Percentiles rank a stretch among this genome's conserved stretches.
Conservation (phyloP, 2,797 vertebrate genomes). For the Iguana delicatissima region DNA sequence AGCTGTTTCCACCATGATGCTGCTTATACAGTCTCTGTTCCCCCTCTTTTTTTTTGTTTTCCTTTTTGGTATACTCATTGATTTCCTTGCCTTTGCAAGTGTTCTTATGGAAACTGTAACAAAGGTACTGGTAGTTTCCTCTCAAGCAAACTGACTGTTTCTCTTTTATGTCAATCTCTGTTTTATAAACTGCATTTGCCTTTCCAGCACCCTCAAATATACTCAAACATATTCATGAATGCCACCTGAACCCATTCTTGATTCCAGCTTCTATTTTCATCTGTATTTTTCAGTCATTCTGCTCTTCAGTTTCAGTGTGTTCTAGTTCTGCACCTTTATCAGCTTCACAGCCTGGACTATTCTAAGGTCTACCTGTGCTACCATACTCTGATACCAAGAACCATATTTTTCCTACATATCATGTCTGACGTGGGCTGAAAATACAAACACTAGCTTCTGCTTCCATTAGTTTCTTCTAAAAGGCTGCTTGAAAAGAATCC, state of each 20-base stretch:
- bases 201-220: neutral
- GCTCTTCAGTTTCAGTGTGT: neutral
- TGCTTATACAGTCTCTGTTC: neutral
- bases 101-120: neutral
- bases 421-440: neutral
- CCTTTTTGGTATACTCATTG: neutral
- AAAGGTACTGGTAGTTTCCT: constrained; percentile 5
- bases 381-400: neutral
- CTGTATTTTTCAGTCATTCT: neutral
- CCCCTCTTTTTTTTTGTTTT: neutral
- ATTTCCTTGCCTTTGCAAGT: neutral
- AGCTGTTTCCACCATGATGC: neutral
- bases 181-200: neutral
- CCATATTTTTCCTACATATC: neutral
- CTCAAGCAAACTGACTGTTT: constrained; percentile 24
- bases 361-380: too few species aligned
- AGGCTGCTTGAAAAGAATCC: neutral
- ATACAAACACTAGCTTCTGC: neutral
- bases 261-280: neutral
- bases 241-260: neutral
- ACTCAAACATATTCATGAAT: neutral
- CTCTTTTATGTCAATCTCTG: neutral
- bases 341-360: neutral
- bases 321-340: neutral
- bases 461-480: neutral